Percentiles rank a stretch among this genome's conserved stretches.
Evolutionary conservation across 2,797 vertebrate species (phyloP).

Genomic region (Myotis pilosus): DNA sequence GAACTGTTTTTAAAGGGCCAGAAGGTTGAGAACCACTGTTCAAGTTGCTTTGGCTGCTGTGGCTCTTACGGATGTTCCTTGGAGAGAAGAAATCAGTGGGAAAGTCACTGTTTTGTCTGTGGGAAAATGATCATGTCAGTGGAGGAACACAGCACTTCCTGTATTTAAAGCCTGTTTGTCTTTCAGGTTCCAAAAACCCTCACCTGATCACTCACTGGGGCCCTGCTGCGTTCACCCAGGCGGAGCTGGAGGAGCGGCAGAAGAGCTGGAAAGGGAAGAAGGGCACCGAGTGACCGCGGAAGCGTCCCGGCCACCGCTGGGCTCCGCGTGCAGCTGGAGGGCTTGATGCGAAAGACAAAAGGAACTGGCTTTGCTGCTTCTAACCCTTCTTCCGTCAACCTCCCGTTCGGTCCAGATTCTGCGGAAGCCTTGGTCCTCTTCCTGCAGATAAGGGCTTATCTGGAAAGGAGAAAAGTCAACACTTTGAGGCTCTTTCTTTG

Average conservation of each 20-base stretch:
- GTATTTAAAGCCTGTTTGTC: constrained; percentile 1
- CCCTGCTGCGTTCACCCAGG: constrained; percentile 92
- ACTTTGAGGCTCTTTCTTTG: neutral
- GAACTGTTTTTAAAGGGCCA: too few species aligned
- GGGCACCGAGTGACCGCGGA: constrained; percentile 78
- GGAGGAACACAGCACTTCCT: neutral
- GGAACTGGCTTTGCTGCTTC: constrained; percentile 59
- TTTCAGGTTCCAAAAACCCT: constrained; percentile 91
- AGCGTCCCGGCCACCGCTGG: fast-evolving
- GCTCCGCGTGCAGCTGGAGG: neutral
- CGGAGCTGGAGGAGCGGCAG: constrained; percentile 91
- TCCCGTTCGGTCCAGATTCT: constrained; percentile 25
- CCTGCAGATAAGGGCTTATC: neutral
- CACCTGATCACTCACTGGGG: constrained; percentile 96
- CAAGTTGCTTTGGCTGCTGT: neutral
- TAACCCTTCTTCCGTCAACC: constrained; percentile 24
- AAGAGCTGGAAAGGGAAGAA: constrained; percentile 95
- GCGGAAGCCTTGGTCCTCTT: neutral
- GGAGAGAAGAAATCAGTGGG: neutral
- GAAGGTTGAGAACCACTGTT: too few species aligned
- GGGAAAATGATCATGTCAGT: neutral
- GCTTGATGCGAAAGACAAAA: constrained; percentile 61
- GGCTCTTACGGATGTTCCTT: neutral
- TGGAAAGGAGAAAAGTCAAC: neutral
- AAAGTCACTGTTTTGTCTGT: neutral